Evolutionary conservation across 2,888 invertebrate genomes (phyloP).

Genomic region (Diarsia rubi): DNA sequence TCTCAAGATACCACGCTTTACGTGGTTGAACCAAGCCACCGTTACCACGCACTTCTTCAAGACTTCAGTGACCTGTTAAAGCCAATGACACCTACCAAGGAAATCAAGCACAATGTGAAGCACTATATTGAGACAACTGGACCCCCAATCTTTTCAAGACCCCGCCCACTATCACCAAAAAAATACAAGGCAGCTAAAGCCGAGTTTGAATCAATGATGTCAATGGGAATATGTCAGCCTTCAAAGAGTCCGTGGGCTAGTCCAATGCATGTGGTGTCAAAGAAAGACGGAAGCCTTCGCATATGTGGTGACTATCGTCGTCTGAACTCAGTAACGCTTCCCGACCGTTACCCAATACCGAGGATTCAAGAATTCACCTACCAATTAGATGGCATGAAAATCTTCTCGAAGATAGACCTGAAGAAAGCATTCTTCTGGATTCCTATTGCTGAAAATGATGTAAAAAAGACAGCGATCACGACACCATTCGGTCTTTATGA

Average conservation of each 20-base stretch:
- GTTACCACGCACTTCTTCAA: neutral
- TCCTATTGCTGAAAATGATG: no score
- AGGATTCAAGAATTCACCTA: slow-evolving; percentile 12
- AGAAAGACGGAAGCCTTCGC: slow-evolving; percentile 7
- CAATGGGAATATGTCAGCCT: slow-evolving; percentile 5
- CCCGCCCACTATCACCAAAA: neutral
- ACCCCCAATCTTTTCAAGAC: slow-evolving; percentile 4
- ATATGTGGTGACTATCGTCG: slow-evolving; percentile 15
- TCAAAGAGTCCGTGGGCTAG: slow-evolving; percentile 17
- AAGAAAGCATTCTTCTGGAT: slow-evolving; percentile 8
- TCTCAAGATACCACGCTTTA: neutral
- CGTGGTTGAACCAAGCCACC: slow-evolving; percentile 9
- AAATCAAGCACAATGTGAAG: slow-evolving; percentile 15
- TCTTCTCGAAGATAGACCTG: neutral
- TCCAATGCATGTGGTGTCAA: slow-evolving; percentile 3
- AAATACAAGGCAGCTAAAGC: slow-evolving; percentile 9
- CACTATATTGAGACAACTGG: slow-evolving; percentile 17
- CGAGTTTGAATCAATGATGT: slow-evolving; percentile 12
- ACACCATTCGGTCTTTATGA: no score
- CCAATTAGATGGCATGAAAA: slow-evolving; percentile 3
- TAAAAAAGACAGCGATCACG: no score
- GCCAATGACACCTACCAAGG: neutral
- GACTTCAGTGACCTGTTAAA: slow-evolving; percentile 11
- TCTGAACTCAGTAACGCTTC: slow-evolving; percentile 7
- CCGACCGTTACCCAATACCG: slow-evolving; percentile 10